Base-by-base conservation (phyloP, 2,113 vertebrate genomes). In the Chauna torquata region DNA sequence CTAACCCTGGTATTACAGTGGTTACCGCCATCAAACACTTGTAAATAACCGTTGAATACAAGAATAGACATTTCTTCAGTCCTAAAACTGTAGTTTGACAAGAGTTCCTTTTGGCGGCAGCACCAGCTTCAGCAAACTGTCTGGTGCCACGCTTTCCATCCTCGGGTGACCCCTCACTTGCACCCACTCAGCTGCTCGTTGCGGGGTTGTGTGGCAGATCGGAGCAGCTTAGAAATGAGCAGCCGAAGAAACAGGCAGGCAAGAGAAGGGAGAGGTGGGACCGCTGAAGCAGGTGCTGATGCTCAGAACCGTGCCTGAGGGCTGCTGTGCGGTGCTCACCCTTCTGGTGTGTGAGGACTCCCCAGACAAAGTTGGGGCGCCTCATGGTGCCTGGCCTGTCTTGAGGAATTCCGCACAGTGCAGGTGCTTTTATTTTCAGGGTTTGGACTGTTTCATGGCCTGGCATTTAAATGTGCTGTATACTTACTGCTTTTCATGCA, bases 51-150 rank as follows among this genome's bases (percentile, higher is more conserved):
- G 0, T 3, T 16, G 28, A n/a, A 7, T 5, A 4, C 50, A 8
- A 18, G 34, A 9, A 19, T 5, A 0, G 3, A 0, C 23, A 0
- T 66, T 79, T 54, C 28, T 49, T 36, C 11, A 0, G 4, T 30
- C 38, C 74, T 4, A 1, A 8, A 27, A 1, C 22, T 84, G 92
- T 36, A 92, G 72, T 86, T 81, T 32, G 83, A 34, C 59, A 16
- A 17, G 11, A 0, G 88, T 45, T 95, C 83, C 92, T 94, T 94
- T 30, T 42, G 95, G 94, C 86, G 71, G 96, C 96, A 93, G 95
- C 94, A 90, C 1, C 62, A 24, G n/a, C 3, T 28, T 4, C 62
- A 11, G 88, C 75, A 27, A 42, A 14, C 27, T 19, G 82, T 47
- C 65, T 82, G 1, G 2, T 6, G 62, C 42, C 38, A 1, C 3